Percentiles rank a stretch among this genome's conserved stretches.
Conservation (phyloP, 2,113 vertebrate species). For the Coreoperca whiteheadi region DNA sequence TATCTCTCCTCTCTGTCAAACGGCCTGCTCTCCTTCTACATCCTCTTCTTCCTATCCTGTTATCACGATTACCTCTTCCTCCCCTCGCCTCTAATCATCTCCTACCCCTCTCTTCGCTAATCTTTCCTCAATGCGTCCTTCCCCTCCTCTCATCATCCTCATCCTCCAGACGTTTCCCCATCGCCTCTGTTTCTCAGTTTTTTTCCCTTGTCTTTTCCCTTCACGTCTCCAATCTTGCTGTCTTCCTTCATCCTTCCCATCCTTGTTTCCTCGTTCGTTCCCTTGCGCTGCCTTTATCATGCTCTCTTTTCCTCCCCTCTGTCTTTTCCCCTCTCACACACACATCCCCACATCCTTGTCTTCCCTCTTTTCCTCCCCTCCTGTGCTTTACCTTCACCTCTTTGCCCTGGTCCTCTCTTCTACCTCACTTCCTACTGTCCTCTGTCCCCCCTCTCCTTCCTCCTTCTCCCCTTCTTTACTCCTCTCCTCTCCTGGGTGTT, state of each 20-base stretch:
- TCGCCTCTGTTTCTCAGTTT: not conserved
- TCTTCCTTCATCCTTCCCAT: not conserved
- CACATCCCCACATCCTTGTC: not conserved
- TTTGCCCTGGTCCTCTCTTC: not conserved
- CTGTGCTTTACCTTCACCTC: not conserved
- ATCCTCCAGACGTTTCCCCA: not conserved
- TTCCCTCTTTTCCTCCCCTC: not conserved
- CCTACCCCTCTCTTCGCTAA: not conserved
- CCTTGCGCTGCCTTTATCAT: not conserved
- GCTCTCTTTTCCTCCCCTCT: not conserved
- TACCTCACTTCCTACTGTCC: not conserved
- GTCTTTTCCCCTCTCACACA: not conserved
- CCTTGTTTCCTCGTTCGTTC: not conserved
- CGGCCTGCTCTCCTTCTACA: not conserved
- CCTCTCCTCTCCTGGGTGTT: slow-evolving; percentile 41
- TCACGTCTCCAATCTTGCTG: not conserved
- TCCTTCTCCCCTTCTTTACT: slow-evolving; percentile 25
- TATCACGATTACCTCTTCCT: not conserved
- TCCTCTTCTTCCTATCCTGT: not conserved
- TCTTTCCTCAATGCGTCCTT: not conserved
- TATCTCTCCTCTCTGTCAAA: not conserved
- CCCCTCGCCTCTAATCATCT: not conserved
- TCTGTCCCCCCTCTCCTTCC: not conserved
- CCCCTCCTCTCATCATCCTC: slow-evolving; percentile 15
- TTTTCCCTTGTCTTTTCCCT: not conserved